Percentiles rank a stretch among this genome's conserved stretches.
These are phyloP conservation scores for Zapornia atra DNA, from an alignment of 2,113 vertebrate genomes.

Conservation along the genomic window DNA sequence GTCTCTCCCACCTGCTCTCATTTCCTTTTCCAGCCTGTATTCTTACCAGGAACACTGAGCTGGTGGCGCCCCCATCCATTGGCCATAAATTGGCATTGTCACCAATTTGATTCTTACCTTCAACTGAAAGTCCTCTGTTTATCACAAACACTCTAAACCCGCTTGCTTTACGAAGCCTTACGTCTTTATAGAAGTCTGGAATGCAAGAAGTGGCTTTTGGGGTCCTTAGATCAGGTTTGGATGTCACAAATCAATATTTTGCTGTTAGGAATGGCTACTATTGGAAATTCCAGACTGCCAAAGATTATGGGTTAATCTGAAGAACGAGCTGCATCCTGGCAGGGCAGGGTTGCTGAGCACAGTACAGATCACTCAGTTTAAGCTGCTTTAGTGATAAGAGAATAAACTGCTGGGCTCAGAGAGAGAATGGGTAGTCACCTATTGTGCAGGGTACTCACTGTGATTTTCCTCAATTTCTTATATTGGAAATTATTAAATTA, in stretches of 20 bases:
- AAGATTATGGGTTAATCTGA: not conserved
- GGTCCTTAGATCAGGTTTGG: not conserved
- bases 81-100: not conserved
- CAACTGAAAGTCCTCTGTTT: not conserved
- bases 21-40: not conserved
- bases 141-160: not conserved
- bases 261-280: not conserved
- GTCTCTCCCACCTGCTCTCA: not conserved
- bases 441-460: rapidly evolving
- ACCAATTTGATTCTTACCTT: not conserved
- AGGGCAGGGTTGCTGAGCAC: not conserved
- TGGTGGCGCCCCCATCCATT: not conserved
- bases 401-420: not conserved
- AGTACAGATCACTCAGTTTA: not conserved
- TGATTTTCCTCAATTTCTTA: not conserved
- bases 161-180: not conserved
- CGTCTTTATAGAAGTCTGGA: not conserved
- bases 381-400: slow-evolving; percentile 5
- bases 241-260: not conserved
- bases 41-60: not conserved
- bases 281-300: not conserved
- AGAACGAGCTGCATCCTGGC: not conserved
- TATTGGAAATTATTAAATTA: not conserved
- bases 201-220: not conserved
- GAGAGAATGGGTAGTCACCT: not conserved